phyloP scores from a whole-genome alignment of 2,797 vertebrate genomes.

The Lepus townsendii region DNA sequence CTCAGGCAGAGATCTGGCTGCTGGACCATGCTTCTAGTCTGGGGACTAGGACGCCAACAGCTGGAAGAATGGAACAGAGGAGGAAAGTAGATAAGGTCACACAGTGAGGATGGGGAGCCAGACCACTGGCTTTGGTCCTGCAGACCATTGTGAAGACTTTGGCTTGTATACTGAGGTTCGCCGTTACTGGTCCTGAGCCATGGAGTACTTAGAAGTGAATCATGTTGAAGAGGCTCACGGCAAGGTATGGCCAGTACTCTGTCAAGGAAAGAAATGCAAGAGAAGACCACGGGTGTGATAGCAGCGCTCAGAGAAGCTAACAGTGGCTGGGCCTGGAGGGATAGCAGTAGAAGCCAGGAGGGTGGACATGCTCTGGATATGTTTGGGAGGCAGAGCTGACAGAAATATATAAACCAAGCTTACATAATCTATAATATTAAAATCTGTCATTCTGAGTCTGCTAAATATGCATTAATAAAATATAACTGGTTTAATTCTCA shows the following conservation, averaged over 20 bases:
- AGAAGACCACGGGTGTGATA: not conserved
- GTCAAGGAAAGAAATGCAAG: not conserved
- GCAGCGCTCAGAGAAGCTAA: not conserved
- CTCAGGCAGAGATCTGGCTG: not conserved
- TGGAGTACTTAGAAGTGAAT: not conserved
- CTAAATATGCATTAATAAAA: not conserved
- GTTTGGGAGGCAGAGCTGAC: not conserved
- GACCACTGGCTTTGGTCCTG: not conserved
- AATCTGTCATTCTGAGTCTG: not conserved
- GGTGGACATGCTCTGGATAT: not conserved
- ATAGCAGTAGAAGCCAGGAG: too few relatives aligned
- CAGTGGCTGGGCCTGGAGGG: not conserved
- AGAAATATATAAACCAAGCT: not conserved
- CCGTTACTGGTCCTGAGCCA: not conserved
- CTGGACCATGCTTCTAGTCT: not conserved
- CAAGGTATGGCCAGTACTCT: not conserved
- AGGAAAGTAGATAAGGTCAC: not conserved
- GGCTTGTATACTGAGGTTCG: not conserved
- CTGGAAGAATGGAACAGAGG: not conserved
- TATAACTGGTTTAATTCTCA: not conserved
- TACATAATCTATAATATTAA: not conserved
- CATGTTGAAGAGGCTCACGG: not conserved
- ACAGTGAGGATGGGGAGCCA: not conserved
- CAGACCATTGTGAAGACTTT: not conserved
- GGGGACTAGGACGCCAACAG: not conserved